These are phyloP conservation scores for Caradrina kadenii DNA, from an alignment of 2,888 invertebrate species.

Conservation along the genomic window DNA sequence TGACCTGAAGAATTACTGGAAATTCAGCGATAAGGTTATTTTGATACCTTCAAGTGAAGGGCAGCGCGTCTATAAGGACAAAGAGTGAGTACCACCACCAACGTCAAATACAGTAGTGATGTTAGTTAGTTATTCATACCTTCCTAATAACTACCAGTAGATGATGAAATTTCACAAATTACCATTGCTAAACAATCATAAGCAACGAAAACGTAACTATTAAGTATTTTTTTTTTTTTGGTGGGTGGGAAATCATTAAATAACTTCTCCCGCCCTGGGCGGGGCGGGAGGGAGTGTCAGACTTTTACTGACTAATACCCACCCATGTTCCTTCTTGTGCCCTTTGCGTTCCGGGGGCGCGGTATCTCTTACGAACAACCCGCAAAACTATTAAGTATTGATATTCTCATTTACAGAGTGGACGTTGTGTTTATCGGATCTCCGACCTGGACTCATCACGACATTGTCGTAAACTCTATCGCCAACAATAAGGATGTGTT, in stretches of 20 bases:
- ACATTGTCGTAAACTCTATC: constrained; percentile 88
- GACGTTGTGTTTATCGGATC: constrained; percentile 88
- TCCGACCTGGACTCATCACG: constrained; percentile 91
- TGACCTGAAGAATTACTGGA: constrained; percentile 87
- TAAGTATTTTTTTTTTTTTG: too few relatives aligned
- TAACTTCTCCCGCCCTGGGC: too few relatives aligned
- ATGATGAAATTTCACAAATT: not conserved
- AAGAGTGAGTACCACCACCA: constrained; percentile 76
- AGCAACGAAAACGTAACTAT: constrained; percentile 2
- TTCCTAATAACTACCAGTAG: not conserved
- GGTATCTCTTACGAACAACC: too few relatives aligned
- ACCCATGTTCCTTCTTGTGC: too few relatives aligned
- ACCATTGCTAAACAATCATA: not conserved
- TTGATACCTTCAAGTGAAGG: constrained; percentile 87
- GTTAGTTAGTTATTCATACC: too few relatives aligned
- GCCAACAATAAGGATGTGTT: constrained; percentile 91
- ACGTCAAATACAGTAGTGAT: not conserved
- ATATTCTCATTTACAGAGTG: constrained; percentile 52
- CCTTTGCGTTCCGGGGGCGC: too few relatives aligned
- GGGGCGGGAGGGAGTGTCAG: too few relatives aligned
- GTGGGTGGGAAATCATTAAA: too few relatives aligned
- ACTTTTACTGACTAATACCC: too few relatives aligned
- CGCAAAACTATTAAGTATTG: too few relatives aligned
- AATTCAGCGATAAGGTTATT: constrained; percentile 80
- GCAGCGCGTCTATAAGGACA: constrained; percentile 87